These are phyloP conservation scores for Synanthedon myopaeformis DNA, from an alignment of 2,888 invertebrate genomes.

Conservation along the genomic window DNA sequence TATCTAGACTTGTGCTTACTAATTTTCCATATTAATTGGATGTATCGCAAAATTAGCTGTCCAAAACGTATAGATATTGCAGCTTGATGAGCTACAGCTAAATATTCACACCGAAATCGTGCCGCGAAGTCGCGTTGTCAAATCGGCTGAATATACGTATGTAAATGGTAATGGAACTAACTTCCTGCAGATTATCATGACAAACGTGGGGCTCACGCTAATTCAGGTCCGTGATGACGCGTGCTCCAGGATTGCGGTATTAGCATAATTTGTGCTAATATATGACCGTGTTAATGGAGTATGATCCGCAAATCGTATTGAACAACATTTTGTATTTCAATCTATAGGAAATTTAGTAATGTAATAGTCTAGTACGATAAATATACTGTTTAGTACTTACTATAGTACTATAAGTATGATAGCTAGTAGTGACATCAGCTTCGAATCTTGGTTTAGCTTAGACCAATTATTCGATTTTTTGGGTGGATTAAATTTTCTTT, in stretches of 20 bases:
- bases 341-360: no score
- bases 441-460: no score
- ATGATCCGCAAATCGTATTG: not conserved
- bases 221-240: not conserved
- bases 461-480: no score
- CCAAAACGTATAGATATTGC: no score
- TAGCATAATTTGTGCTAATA: constrained; percentile 37
- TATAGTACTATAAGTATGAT: no score
- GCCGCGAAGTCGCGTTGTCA: constrained; percentile 9
- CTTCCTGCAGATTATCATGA: constrained; percentile 51
- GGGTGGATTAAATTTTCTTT: no score
- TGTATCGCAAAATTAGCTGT: no score
- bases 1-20: no score
- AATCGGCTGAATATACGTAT: constrained; percentile 25
- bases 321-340: not conserved
- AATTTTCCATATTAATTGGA: no score
- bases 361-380: no score
- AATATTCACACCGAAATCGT: not conserved
- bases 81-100: not conserved
- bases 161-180: constrained; percentile 23
- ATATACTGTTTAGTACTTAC: no score
- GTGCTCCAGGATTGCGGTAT: constrained; percentile 15
- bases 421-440: no score
- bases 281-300: constrained; percentile 21
- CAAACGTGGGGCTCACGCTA: constrained; percentile 26